Conservation (phyloP, 2,888 invertebrate species). For the Alsophila aescularia region DNA sequence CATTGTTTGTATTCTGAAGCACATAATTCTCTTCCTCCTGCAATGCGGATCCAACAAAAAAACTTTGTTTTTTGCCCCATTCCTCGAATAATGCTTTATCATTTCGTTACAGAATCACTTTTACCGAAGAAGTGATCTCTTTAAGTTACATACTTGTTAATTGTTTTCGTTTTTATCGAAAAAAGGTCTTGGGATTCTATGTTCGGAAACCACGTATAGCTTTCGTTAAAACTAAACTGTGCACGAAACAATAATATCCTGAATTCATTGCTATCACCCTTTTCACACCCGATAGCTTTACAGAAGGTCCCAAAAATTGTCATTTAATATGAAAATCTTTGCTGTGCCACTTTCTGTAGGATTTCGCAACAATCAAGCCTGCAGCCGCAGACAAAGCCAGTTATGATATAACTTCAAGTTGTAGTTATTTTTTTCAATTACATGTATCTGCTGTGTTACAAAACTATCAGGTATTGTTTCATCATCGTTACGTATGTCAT, state of each 20-base stretch:
- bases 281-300: not conserved
- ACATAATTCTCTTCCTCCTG: constrained; percentile 43
- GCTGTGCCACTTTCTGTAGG: constrained; percentile 52
- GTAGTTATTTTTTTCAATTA: constrained; percentile 16
- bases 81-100: constrained; percentile 12
- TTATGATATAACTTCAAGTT: constrained; percentile 43
- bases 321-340: constrained; percentile 14
- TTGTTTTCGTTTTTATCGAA: not conserved
- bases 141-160: not conserved
- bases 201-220: not conserved
- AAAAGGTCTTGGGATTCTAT: not conserved
- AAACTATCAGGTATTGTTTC: constrained; percentile 23
- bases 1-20: not conserved
- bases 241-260: not conserved
- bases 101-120: constrained; percentile 4
- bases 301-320: not conserved
- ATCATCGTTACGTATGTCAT: not conserved
- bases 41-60: constrained; percentile 59
- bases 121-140: not conserved
- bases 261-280: not conserved
- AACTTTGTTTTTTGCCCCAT: constrained; percentile 10
- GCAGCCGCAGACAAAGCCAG: constrained; percentile 33
- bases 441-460: constrained; percentile 23
- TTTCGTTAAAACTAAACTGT: not conserved
- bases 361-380: constrained; percentile 49